Evolutionary conservation across 2,888 invertebrate genomes (phyloP).

Genomic region (Ornithoptera priamus): DNA sequence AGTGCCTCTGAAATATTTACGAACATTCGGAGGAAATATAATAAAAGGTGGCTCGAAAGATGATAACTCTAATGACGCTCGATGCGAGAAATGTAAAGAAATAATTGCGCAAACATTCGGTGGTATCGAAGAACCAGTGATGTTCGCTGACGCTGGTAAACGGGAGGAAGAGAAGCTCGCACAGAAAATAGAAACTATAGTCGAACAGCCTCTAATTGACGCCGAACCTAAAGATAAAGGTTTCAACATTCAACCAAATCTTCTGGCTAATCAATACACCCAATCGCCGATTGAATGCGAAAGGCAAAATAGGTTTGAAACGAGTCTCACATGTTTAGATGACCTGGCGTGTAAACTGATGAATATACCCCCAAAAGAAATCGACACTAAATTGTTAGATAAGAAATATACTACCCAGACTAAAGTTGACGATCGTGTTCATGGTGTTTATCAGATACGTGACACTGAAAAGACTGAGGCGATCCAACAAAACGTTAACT

Average conservation of each 20-base stretch:
- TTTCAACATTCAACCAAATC: slow-evolving; percentile 43
- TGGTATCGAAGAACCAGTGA: neutral
- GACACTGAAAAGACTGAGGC: neutral
- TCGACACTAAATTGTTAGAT: slow-evolving; percentile 36
- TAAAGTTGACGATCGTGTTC: neutral
- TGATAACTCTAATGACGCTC: slow-evolving; percentile 13
- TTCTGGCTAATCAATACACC: slow-evolving; percentile 39
- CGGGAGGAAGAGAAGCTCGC: slow-evolving; percentile 45
- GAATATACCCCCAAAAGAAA: slow-evolving; percentile 38
- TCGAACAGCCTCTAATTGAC: slow-evolving; percentile 51
- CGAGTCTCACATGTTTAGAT: slow-evolving; percentile 33
- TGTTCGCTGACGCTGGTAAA: slow-evolving; percentile 42
- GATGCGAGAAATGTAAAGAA: slow-evolving; percentile 38
- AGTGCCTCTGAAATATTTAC: slow-evolving; percentile 23
- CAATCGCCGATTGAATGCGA: slow-evolving; percentile 20
- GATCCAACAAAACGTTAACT: neutral
- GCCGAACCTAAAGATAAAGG: slow-evolving; percentile 44
- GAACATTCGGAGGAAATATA: slow-evolving; percentile 24
- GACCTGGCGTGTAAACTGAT: slow-evolving; percentile 30
- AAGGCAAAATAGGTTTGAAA: slow-evolving; percentile 37
- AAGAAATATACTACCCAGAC: neutral
- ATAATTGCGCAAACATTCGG: slow-evolving; percentile 40
- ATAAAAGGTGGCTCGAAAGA: slow-evolving; percentile 21
- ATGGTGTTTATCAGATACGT: neutral
- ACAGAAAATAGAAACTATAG: slow-evolving; percentile 53